Percentiles rank a stretch among this genome's conserved stretches.
Conservation (phyloP, 2,797 vertebrate species). For the Phylloscopus collybita region DNA sequence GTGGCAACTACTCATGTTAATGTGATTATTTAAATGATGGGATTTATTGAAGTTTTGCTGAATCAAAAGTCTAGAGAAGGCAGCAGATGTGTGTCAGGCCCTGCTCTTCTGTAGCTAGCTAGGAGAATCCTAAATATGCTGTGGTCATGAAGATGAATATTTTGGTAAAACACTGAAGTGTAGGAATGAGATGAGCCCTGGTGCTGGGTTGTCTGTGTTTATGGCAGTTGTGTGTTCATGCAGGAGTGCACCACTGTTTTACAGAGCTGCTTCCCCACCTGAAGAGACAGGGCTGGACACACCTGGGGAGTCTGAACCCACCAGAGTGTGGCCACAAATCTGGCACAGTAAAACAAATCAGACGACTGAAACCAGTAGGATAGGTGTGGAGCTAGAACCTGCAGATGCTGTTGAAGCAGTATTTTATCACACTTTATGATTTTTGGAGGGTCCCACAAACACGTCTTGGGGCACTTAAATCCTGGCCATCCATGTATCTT, state of each 20-base stretch:
- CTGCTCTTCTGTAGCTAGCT: background rate
- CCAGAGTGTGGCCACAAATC: background rate
- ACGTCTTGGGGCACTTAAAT: fast-evolving
- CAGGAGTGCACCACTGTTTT: background rate
- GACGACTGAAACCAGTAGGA: background rate
- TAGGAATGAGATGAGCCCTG: background rate
- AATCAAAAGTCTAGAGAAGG: background rate
- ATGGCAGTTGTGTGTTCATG: fast-evolving
- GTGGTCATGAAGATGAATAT: background rate
- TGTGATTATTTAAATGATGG: background rate
- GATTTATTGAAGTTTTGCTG: background rate
- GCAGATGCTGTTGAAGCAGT: background rate
- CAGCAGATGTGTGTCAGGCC: background rate
- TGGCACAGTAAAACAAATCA: background rate
- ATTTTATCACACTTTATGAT: background rate
- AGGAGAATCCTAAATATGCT: background rate
- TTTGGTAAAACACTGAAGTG: background rate
- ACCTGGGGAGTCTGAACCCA: background rate
- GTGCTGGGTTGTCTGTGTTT: background rate
- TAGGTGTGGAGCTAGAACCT: background rate
- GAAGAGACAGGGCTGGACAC: background rate
- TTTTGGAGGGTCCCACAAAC: background rate
- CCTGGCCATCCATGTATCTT: background rate
- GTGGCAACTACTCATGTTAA: background rate
- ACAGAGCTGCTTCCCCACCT: background rate